These are phyloP conservation scores for Thalpophila matura DNA, from an alignment of 2,888 invertebrate genomes.

Conservation along the genomic window DNA sequence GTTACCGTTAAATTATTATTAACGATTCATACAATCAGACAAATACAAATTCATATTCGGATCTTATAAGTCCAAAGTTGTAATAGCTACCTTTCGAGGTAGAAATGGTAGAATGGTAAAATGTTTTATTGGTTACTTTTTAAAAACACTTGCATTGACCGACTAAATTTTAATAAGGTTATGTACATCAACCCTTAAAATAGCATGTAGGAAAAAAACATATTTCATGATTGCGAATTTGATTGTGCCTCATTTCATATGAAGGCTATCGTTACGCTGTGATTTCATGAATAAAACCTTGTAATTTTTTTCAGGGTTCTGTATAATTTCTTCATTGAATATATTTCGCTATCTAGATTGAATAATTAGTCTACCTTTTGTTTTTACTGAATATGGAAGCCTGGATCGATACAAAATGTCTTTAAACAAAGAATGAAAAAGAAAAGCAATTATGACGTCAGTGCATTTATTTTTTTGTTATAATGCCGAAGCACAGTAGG, in stretches of 20 bases:
- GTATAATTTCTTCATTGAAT: constrained; percentile 58
- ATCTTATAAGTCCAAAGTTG: too few species aligned
- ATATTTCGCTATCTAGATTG: constrained; percentile 51
- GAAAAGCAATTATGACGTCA: too few species aligned
- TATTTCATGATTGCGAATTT: constrained; percentile 61
- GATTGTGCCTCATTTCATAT: constrained; percentile 58
- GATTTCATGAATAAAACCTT: constrained; percentile 48
- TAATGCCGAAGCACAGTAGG: too few species aligned
- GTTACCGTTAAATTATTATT: too few species aligned
- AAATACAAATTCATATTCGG: too few species aligned
- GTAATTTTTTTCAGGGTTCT: constrained; percentile 29
- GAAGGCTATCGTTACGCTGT: constrained; percentile 28
- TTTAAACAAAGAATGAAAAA: neutral
- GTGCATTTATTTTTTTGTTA: neutral
- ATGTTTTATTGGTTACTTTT: too few species aligned
- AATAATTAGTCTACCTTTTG: constrained; percentile 40
- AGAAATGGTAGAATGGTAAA: too few species aligned
- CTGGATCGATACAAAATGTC: neutral
- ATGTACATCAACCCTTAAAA: neutral
- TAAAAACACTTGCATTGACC: too few species aligned
- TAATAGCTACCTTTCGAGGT: too few species aligned
- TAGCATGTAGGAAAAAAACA: constrained; percentile 64
- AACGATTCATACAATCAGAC: too few species aligned
- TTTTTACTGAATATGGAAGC: constrained; percentile 16
- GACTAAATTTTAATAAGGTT: too few species aligned